Percentiles rank a stretch among this genome's conserved stretches.
Conservation (phyloP, 1,140 invertebrate genomes). For the Drosophila kikkawai region DNA sequence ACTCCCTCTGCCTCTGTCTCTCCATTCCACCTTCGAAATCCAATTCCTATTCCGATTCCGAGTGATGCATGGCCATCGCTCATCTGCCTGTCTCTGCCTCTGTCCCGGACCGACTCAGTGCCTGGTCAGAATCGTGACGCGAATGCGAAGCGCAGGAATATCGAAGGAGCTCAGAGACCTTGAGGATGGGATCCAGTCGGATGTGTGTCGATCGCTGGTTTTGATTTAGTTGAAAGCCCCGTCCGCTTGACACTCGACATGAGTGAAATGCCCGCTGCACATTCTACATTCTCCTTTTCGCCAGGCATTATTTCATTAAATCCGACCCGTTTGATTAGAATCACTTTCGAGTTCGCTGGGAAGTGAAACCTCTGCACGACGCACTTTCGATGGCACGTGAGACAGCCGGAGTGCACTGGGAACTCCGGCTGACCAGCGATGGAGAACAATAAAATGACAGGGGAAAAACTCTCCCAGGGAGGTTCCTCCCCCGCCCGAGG, state of each 20-base stretch:
- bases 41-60: constrained; percentile 32
- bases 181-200: constrained; percentile 32
- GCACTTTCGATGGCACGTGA: constrained; percentile 80
- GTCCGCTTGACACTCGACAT: constrained; percentile 58
- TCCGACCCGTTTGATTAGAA: constrained; percentile 71
- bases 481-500: constrained; percentile 16
- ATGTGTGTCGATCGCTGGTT: constrained; percentile 59
- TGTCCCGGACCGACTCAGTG: constrained; percentile 8
- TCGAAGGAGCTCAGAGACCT: constrained; percentile 65
- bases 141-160: constrained; percentile 47
- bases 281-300: constrained; percentile 59
- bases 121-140: constrained; percentile 71
- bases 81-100: constrained; percentile 41
- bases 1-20: not conserved
- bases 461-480: constrained; percentile 48
- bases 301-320: constrained; percentile 72
- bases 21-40: constrained; percentile 1
- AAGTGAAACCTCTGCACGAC: constrained; percentile 65
- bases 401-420: constrained; percentile 59
- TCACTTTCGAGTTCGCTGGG: constrained; percentile 68
- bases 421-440: constrained; percentile 41
- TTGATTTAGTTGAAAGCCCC: constrained; percentile 65
- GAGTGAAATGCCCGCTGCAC: constrained; percentile 56
- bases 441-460: constrained; percentile 66
- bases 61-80: constrained; percentile 62